Conservation (phyloP, 2,113 vertebrate genomes). For the Elgaria multicarinata region DNA sequence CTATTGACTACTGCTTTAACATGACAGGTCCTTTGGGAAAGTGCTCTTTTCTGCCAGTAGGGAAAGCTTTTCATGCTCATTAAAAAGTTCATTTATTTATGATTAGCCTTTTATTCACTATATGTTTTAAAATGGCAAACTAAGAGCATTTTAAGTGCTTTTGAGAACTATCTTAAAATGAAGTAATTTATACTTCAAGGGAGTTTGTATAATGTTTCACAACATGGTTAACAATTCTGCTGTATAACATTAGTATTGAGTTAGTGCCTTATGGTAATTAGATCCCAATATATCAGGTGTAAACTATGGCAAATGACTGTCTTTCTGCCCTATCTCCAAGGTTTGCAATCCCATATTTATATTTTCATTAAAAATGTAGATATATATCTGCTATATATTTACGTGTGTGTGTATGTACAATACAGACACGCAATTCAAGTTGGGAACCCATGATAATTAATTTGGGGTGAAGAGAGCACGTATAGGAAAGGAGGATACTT, state of each 20-base stretch:
- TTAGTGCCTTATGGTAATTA: background rate
- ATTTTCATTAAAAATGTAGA: background rate
- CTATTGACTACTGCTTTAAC: constrained; percentile 88
- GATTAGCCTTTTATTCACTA: constrained; percentile 23
- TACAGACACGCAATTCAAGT: no score
- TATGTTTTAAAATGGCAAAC: constrained; percentile 37
- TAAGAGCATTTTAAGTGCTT: constrained; percentile 48
- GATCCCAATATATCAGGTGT: background rate
- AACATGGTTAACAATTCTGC: constrained; percentile 11
- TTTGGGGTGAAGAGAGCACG: background rate
- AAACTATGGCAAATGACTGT: background rate
- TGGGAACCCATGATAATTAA: background rate
- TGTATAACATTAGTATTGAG: background rate
- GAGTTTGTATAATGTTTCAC: constrained; percentile 38
- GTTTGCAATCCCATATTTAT: background rate
- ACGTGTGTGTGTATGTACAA: background rate
- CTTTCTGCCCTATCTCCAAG: background rate
- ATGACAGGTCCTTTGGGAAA: constrained; percentile 82
- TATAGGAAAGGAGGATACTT: background rate
- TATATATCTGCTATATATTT: background rate
- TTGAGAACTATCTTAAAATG: constrained; percentile 36
- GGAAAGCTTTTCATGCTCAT: constrained; percentile 58
- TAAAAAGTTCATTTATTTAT: constrained; percentile 56
- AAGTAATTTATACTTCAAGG: constrained; percentile 55
- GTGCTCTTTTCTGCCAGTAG: constrained; percentile 63